Conservation (phyloP, 1,140 invertebrate genomes). For the Papilio polytes region DNA sequence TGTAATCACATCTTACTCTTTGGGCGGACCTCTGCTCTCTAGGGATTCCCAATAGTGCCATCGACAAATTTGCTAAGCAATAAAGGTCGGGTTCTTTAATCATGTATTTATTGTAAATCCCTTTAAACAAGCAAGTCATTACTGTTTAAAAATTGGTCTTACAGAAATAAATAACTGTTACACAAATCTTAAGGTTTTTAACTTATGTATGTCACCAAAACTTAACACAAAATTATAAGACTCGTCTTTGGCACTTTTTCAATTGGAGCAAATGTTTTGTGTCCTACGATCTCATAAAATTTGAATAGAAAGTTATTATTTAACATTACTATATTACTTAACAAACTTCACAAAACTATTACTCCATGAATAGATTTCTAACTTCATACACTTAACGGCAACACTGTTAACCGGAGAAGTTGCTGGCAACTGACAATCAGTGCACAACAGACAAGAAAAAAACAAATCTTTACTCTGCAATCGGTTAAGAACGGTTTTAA, state of each 20-base stretch:
- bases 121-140: background rate
- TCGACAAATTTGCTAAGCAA: slow-evolving; percentile 57
- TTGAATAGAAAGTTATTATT: no score
- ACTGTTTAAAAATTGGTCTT: no score
- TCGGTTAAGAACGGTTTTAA: slow-evolving; percentile 34
- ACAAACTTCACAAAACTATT: background rate
- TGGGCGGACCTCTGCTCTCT: slow-evolving; percentile 40
- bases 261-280: no score
- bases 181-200: no score
- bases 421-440: slow-evolving; percentile 57
- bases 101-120: background rate
- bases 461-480: slow-evolving; percentile 47
- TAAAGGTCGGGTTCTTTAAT: slow-evolving; percentile 47
- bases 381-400: slow-evolving; percentile 46
- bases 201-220: no score
- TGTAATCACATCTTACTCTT: slow-evolving; percentile 53
- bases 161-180: no score
- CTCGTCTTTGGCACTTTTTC: background rate
- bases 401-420: slow-evolving; percentile 56
- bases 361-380: background rate
- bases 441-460: slow-evolving; percentile 58
- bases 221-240: background rate
- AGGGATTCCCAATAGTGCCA: slow-evolving; percentile 44
- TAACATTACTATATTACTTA: no score
- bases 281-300: no score